Evolutionary conservation across 2,797 vertebrate genomes (phyloP).

Genomic region (Hybognathus amarus): DNA sequence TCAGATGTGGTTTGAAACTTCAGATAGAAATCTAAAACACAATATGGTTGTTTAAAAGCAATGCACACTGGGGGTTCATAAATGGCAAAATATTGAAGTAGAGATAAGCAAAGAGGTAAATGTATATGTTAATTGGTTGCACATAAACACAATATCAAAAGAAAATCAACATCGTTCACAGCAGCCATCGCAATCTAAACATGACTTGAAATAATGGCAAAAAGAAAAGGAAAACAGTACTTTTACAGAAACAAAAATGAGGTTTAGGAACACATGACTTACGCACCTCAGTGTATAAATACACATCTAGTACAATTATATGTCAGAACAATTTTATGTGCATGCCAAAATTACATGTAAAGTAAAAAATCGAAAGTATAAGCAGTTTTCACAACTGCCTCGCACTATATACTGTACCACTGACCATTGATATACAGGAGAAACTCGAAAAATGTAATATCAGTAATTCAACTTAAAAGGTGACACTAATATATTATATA

Average conservation of each 20-base stretch:
- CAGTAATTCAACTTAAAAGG: too few species aligned
- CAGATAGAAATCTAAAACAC: constrained; percentile 25
- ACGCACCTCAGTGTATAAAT: neutral
- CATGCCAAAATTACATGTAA: neutral
- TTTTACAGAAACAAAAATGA: neutral
- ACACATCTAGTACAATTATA: neutral
- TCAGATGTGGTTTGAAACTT: constrained; percentile 48
- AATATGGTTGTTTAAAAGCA: neutral
- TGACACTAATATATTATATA: too few species aligned
- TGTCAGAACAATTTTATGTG: neutral
- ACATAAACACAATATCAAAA: constrained; percentile 29
- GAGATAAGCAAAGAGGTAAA: neutral
- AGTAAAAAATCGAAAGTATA: too few species aligned
- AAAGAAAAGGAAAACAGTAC: neutral
- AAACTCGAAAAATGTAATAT: too few species aligned
- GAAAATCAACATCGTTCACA: constrained; percentile 12
- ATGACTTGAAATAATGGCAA: neutral
- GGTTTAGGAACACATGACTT: neutral
- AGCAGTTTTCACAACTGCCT: too few species aligned
- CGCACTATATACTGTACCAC: too few species aligned
- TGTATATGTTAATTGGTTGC: neutral
- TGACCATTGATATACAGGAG: too few species aligned
- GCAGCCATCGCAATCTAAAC: constrained; percentile 38
- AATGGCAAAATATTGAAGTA: neutral
- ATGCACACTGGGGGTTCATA: neutral